Base-by-base conservation (phyloP, 2,797 vertebrate species). In the Esox lucius region DNA sequence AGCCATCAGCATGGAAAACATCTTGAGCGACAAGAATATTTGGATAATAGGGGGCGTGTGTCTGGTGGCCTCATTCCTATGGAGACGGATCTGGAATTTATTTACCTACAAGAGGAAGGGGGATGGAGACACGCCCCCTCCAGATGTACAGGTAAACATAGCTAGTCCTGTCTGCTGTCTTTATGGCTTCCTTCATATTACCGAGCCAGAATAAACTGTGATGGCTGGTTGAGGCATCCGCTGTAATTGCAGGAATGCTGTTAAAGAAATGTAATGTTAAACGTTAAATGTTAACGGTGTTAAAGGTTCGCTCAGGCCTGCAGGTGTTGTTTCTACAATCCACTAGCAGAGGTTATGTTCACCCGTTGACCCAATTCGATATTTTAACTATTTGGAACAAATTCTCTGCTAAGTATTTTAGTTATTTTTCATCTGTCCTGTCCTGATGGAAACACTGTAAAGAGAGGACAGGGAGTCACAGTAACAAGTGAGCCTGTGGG, bases 11-110 rank as follows among this genome's bases (percentile, higher is more conserved):
- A 98, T 98, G 96, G 95, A 96, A 81, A 84, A 92, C 72, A 71
- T 92, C 24, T 86, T 96, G 5, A 91, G 88, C 88, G 94, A 94
- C 85, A 97, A 94, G 90, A 92, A 93, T 79, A 16, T 95, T 71
- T 97, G 96, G 96, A 94, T 97, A 72, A 87, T 95, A 84, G 95
- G 91, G 75, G 94, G 95, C 33, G 89, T 97, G 80, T 97, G 95
- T 81, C 84, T 96, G 77, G 93, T 96, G 81, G 95, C 94, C 78
- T 95, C 94, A 0, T 90, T 96, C 83, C 89, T 97, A 68, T 97
- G 96, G 96, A 88, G 88, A 35, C 85, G 90, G 49, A 74, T 97
- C 78, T 94, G 94, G 95, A 95, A 91, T 76, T 79, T 93, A 83
- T 91, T 96, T 83, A 92, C 89, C 13, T 66, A 77, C 75, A 92